Conservation (phyloP, 2,797 vertebrate genomes). For the Myotis myotis region DNA sequence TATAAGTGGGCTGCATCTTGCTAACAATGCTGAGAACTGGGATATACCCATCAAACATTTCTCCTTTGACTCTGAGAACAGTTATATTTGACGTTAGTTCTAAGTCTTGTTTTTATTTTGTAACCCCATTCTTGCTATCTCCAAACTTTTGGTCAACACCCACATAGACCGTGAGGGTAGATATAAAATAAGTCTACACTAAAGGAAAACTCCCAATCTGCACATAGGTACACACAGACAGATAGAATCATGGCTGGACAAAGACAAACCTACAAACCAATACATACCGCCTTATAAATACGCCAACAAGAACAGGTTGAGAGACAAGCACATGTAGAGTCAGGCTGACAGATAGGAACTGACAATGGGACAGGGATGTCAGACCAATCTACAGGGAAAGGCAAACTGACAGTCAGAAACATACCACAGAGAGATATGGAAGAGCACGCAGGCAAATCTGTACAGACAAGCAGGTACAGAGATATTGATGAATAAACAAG, state of each 20-base stretch:
- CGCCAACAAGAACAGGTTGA: not conserved
- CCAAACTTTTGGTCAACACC: not conserved
- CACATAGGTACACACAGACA: not conserved
- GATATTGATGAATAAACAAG: not conserved
- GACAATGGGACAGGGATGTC: not conserved
- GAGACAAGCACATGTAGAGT: not conserved
- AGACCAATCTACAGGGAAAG: not conserved
- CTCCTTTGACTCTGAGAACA: not conserved
- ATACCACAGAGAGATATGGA: not conserved
- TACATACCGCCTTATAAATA: not conserved
- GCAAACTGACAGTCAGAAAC: not conserved
- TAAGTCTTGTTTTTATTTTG: not conserved
- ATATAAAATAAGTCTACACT: not conserved
- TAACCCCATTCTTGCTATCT: not conserved
- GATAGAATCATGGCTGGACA: not conserved
- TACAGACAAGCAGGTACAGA: not conserved
- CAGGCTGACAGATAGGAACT: not conserved
- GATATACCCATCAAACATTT: not conserved
- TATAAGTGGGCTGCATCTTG: not conserved
- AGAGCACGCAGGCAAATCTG: not conserved
- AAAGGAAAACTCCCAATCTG: not conserved
- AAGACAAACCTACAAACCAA: not conserved
- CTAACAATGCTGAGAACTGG: not conserved
- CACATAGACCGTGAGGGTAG: not conserved
- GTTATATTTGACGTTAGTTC: not conserved